phyloP scores from a whole-genome alignment of 2,113 vertebrate species.

The Varanus komodoensis region DNA sequence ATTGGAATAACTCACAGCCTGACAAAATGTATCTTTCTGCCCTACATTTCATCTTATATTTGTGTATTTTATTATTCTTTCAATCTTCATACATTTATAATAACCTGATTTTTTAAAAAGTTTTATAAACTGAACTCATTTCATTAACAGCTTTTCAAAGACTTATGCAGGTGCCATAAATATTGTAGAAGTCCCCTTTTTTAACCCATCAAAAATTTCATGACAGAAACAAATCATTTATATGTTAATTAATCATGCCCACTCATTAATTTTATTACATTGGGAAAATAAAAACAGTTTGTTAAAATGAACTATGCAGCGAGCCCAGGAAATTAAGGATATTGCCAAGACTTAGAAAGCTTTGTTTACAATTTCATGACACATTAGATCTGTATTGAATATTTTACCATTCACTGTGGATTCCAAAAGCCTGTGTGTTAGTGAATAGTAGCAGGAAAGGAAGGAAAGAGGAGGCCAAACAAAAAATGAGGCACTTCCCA shows the following conservation, averaged over 20 bases:
- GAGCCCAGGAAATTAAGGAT: neutral
- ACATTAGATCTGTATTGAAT: neutral
- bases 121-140: conserved; percentile 4
- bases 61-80: conserved; percentile 17
- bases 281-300: neutral
- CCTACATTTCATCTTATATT: neutral
- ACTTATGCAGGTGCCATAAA: neutral
- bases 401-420: neutral
- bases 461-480: neutral
- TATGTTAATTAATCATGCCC: neutral
- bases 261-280: neutral
- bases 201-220: neutral
- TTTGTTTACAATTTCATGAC: neutral
- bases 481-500: neutral
- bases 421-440: neutral
- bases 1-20: conserved; percentile 13
- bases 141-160: neutral
- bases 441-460: neutral
- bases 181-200: neutral
- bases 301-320: neutral
- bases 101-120: conserved; percentile 9
- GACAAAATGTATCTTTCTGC: conserved; percentile 4
- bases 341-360: neutral
- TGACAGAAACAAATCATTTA: neutral
- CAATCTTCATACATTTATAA: conserved; percentile 39